A percentile compares a stretch with the other conserved stretches of the same genome.
Conservation (phyloP, 1,140 invertebrate species). For the Branchinecta lindahli region DNA sequence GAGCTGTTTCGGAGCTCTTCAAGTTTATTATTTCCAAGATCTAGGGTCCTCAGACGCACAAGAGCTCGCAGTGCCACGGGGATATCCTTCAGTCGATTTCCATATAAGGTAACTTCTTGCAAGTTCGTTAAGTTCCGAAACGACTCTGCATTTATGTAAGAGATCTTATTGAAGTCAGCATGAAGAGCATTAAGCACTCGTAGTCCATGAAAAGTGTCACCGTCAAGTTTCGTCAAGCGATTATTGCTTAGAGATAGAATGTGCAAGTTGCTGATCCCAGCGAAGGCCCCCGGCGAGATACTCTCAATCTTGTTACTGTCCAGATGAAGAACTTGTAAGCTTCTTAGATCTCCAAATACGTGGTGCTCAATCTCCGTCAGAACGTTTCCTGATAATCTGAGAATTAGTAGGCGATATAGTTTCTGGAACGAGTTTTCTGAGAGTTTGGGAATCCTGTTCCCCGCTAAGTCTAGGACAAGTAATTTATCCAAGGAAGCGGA, state of each 20-base stretch:
- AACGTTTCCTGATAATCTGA: conserved; percentile 58
- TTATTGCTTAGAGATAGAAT: conserved; percentile 72
- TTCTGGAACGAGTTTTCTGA: background rate
- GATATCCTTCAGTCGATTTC: conserved; percentile 62
- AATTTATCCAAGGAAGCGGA: conserved; percentile 61
- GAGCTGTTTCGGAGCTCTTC: conserved; percentile 61
- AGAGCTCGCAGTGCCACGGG: conserved; percentile 65
- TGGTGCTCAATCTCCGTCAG: conserved; percentile 49
- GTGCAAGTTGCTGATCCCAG: conserved; percentile 70
- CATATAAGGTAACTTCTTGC: conserved; percentile 72
- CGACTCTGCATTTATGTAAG: conserved; percentile 55
- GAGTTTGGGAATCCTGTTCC: conserved; percentile 48
- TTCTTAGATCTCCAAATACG: conserved; percentile 55
- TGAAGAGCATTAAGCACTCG: conserved; percentile 64
- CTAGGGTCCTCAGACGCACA: conserved; percentile 60
- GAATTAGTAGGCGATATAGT: conserved; percentile 42
- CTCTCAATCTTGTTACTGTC: conserved; percentile 55
- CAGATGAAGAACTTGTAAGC: conserved; percentile 56
- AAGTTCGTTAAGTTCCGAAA: conserved; percentile 65
- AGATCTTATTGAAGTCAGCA: conserved; percentile 56
- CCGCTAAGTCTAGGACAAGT: conserved; percentile 64
- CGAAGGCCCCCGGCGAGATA: conserved; percentile 64
- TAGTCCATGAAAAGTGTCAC: conserved; percentile 53
- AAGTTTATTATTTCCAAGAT: conserved; percentile 77
- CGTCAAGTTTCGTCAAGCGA: conserved; percentile 56